phyloP scores from a whole-genome alignment of 2,797 vertebrate genomes.

The Sebastes jordani region DNA sequence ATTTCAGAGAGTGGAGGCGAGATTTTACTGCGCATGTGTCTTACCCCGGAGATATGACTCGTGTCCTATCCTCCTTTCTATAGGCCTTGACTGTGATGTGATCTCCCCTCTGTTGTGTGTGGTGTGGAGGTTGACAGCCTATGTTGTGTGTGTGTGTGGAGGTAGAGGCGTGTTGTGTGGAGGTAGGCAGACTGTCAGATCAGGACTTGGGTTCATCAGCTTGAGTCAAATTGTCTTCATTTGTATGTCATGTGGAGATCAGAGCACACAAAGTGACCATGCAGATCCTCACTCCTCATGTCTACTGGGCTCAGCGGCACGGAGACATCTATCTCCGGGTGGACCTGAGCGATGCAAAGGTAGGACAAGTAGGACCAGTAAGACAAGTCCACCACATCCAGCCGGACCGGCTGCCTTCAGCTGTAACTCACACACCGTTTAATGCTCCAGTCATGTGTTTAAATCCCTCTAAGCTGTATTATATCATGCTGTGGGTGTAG shows the following conservation, averaged over 20 bases:
- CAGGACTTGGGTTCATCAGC: neutral
- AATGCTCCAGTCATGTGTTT: too few relatives aligned
- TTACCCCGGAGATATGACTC: too few relatives aligned
- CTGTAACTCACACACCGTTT: neutral
- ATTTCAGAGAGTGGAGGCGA: too few relatives aligned
- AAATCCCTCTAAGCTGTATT: neutral
- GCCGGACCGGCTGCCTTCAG: neutral
- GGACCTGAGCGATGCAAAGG: constrained; percentile 95
- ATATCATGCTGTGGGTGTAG: neutral
- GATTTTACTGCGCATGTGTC: too few relatives aligned
- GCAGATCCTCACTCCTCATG: constrained; percentile 90
- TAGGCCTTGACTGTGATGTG: too few relatives aligned
- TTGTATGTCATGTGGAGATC: neutral
- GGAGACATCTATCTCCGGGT: constrained; percentile 91
- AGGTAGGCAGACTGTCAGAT: neutral
- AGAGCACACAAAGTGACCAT: constrained; percentile 7
- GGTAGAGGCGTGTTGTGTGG: neutral
- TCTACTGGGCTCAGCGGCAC: constrained; percentile 97
- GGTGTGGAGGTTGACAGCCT: neutral
- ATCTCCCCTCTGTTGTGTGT: neutral
- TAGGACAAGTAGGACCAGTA: constrained; percentile 76
- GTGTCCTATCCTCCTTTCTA: too few relatives aligned
- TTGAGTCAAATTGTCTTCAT: fast-evolving
- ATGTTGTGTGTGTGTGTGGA: neutral
- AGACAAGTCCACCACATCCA: neutral